These are phyloP conservation scores for Ispidina picta DNA, from an alignment of 2,797 vertebrate species.

Conservation along the genomic window DNA sequence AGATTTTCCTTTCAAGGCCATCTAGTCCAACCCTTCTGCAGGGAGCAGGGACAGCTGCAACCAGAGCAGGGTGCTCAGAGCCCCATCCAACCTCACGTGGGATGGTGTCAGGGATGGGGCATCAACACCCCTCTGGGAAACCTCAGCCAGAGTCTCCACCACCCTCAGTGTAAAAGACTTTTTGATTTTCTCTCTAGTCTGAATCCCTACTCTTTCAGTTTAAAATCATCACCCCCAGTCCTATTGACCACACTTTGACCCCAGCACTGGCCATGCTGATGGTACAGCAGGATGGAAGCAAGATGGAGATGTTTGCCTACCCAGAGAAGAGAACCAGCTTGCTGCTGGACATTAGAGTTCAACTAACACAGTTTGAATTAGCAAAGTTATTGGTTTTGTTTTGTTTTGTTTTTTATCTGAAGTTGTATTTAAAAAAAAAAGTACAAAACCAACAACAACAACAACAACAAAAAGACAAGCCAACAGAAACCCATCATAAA, in stretches of 20 bases:
- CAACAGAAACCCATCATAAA: background rate
- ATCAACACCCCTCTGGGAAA: background rate
- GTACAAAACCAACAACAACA: too few species aligned
- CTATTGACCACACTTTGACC: background rate
- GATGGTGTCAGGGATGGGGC: background rate
- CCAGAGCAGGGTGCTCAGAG: background rate
- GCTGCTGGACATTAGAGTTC: background rate
- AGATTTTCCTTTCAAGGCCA: background rate
- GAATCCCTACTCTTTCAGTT: background rate
- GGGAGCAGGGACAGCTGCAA: background rate
- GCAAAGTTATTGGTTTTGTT: too few species aligned
- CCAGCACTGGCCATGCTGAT: rapidly evolving
- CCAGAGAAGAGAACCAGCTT: background rate
- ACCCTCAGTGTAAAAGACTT: background rate
- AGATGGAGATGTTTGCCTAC: background rate
- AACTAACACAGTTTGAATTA: background rate
- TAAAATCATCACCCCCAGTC: background rate
- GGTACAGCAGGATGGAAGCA: background rate
- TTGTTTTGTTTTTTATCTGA: background rate
- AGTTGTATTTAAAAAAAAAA: background rate
- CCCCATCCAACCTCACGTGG: background rate
- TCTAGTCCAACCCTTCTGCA: background rate
- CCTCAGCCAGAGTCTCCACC: too few species aligned
- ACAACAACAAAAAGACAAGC: too few species aligned
- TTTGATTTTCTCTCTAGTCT: background rate